Base-by-base conservation (phyloP, 2,888 invertebrate genomes). In the Celastrina argiolus region DNA sequence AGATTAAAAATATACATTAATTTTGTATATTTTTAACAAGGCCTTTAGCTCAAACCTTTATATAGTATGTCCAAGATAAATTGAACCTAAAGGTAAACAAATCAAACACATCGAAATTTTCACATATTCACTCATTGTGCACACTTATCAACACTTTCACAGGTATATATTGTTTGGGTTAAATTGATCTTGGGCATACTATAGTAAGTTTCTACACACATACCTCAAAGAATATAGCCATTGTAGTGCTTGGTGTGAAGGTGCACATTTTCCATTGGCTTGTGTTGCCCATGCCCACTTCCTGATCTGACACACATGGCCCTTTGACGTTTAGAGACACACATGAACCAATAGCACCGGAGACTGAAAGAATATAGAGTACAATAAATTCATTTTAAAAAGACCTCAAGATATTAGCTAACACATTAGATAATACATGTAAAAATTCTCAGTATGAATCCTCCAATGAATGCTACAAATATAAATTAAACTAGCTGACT, bases 241-340 rank as follows among this genome's bases (percentile, higher is more conserved):
- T 94, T 0, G 99, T 99, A 16, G 97, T 96, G 78, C 96, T 97
- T 0, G 99, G 98, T 56, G 95, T 96, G 28, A 99, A 92, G 0
- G 98, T 96, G 85, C 99, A 99, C 91, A 99, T 94, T 88, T 99
- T 99, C 99, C 99, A 99, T 80, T 99, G 98, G 69, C 97, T 96
- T 0, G 99, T 99, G 74, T 97, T 97, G 39, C 99, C 99, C 91
- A 99, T 95, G 66, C 99, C 99, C 76, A 99, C 96, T 91, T 99
- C 99, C 71, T 97, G 97, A 82, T 99, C 99, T 0, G 98, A 97
- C 64, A 99, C 98, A 76, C 95, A 94, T 0, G 97, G 94, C 61
- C 97, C 97, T 83, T 99, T 99, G 70, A 97, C 95, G 78, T 97
- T 97, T 72, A 98, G 91, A 0, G 98, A 98, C 34, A 99, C 97